Percentiles rank a stretch among this genome's conserved stretches.
phyloP scores from a whole-genome alignment of 2,797 vertebrate species.

The Labroides dimidiatus region DNA sequence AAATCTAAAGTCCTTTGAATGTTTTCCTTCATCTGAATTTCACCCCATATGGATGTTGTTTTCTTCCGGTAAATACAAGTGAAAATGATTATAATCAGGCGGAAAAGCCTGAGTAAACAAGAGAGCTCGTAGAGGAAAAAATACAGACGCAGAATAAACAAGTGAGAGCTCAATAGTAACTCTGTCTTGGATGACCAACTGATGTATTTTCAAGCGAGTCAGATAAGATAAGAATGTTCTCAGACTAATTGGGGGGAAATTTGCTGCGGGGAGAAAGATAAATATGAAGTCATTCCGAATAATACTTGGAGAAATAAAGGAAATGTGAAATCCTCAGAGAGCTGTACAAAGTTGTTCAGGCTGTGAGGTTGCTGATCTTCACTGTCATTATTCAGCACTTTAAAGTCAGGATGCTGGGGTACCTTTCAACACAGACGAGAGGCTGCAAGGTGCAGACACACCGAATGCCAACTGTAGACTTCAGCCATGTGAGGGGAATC shows the following conservation, averaged over 20 bases:
- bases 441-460: slow-evolving; percentile 41
- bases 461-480: slow-evolving; percentile 55
- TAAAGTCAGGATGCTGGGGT: slow-evolving; percentile 48
- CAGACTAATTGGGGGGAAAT: slow-evolving; percentile 24
- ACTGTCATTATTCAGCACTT: slow-evolving; percentile 55
- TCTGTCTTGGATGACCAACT: not conserved
- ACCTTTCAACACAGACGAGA: slow-evolving; percentile 45
- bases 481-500: slow-evolving; percentile 57
- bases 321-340: slow-evolving; percentile 14
- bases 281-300: slow-evolving; percentile 9
- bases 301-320: slow-evolving; percentile 30
- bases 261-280: not conserved
- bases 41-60: not conserved
- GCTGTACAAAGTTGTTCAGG: slow-evolving; percentile 9
- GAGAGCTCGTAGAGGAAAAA: not conserved
- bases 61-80: not conserved
- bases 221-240: slow-evolving; percentile 14
- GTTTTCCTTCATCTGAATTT: not conserved
- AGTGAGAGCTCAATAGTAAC: not conserved
- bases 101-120: not conserved
- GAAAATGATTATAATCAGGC: not conserved
- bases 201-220: not conserved
- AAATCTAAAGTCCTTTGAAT: not conserved
- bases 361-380: slow-evolving; percentile 45
- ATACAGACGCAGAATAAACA: not conserved